Percentiles rank a stretch among this genome's conserved stretches.
These are phyloP conservation scores for Acanthococcus lagerstroemiae DNA, from an alignment of 2,888 invertebrate genomes.

Conservation along the genomic window DNA sequence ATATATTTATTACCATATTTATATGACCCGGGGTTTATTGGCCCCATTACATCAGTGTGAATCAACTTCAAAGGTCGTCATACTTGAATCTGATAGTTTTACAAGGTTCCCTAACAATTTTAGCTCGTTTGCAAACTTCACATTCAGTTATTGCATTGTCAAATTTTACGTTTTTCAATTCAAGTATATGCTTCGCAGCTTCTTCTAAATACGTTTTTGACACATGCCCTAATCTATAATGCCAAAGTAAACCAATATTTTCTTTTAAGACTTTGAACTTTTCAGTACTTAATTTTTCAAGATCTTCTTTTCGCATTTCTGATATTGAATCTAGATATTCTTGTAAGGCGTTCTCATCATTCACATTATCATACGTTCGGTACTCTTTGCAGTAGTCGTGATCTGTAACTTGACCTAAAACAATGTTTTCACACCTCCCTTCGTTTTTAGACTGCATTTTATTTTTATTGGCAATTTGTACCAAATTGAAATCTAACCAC, in stretches of 20 bases:
- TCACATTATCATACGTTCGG: too few relatives aligned
- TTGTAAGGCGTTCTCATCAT: too few relatives aligned
- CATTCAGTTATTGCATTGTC: neutral
- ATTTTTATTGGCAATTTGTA: too few relatives aligned
- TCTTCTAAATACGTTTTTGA: neutral
- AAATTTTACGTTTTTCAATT: neutral
- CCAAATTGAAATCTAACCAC: neutral
- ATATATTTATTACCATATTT: neutral
- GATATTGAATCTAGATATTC: too few relatives aligned
- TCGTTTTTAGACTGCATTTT: too few relatives aligned
- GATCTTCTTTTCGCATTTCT: too few relatives aligned
- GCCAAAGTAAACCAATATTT: neutral
- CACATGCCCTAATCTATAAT: neutral
- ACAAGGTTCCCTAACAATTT: neutral
- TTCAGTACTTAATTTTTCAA: neutral
- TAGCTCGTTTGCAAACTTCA: neutral
- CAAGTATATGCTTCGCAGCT: neutral
- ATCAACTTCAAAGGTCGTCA: neutral
- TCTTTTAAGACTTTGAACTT: neutral
- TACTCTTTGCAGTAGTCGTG: too few relatives aligned
- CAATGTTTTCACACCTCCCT: too few relatives aligned
- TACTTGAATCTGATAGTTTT: neutral
- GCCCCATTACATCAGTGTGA: neutral
- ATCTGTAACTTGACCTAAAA: too few relatives aligned
- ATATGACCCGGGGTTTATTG: neutral